Base-by-base conservation (phyloP, 2,113 vertebrate species). In the Acanthochromis polyacanthus region DNA sequence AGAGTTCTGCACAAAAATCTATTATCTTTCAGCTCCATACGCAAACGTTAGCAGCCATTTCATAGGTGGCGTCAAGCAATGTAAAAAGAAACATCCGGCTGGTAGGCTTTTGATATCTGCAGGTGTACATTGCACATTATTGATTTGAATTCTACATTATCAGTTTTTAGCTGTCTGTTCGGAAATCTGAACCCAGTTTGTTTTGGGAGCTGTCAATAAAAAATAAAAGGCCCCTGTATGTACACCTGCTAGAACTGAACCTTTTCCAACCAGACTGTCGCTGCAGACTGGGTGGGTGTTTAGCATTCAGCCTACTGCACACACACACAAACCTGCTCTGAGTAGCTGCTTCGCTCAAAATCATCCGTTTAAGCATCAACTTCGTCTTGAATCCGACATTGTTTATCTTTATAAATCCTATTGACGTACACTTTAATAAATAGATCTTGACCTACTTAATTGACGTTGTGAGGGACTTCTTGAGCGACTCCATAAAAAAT, bases 171-270 rank as follows among this genome's bases (percentile, higher is more conserved):
- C 7, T 36, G 1, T 9, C 32, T 36, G 32, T 36, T 36, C 1
- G 32, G 32, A 36, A 36, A 36, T 36, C 32, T 36, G 7, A 36
- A 36, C 5, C 45, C 25, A 1, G 36, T 67, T 78, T 46, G 51
- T 30, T 71, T 75, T 81, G 45, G 32, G 15, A 30, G 69, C 45
- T 32, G 36, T 81, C 32, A 58, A 11, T 56, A 68, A 55, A 72
- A 72, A 77, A 68, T 74, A 67, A 61, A 78, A 76, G 66, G 62
- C 71, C 56, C 32, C 89, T 88, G 69, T 64, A 75, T 84, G 80
- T 89, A 84, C 93, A 93, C 92, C 92, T 93, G 92, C 91, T 84
- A 79, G 64, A 88, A 40, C 87, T 93, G 90, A 93, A 92, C 74
- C 64, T 84, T 68, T 86, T 92, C 89, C 92, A 92, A 62, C 81